Evolutionary conservation across 2,888 invertebrate genomes (phyloP).

Genomic region (Teinopalpus imperialis): DNA sequence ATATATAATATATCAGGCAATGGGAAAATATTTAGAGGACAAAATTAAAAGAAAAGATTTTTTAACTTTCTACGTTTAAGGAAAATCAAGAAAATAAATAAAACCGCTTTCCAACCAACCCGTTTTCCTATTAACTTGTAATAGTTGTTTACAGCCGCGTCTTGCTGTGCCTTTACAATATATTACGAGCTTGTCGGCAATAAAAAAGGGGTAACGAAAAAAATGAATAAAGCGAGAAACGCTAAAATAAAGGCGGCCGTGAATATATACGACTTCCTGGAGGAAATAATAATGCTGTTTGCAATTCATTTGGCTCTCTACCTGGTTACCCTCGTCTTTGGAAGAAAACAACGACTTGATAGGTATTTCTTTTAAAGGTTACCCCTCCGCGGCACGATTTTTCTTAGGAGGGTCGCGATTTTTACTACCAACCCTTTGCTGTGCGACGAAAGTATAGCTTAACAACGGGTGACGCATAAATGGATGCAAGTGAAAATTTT

Average conservation of each 20-base stretch:
- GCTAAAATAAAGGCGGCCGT: conserved; percentile 77
- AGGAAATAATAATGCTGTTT: conserved; percentile 83
- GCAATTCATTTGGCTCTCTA: conserved; percentile 81
- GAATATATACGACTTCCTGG: conserved; percentile 82
- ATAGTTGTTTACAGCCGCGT: conserved; percentile 78
- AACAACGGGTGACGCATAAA: conserved; percentile 47
- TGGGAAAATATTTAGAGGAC: too few relatives aligned
- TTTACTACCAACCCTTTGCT: conserved; percentile 74
- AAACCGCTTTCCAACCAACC: conserved; percentile 32
- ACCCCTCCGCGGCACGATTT: conserved; percentile 61
- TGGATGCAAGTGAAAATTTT: conserved; percentile 42
- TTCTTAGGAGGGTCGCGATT: conserved; percentile 67
- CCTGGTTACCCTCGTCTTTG: conserved; percentile 74
- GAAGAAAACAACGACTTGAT: conserved; percentile 66
- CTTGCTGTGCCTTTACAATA: conserved; percentile 76
- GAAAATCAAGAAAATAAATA: conserved; percentile 22
- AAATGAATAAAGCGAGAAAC: conserved; percentile 75
- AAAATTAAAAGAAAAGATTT: conserved; percentile 6
- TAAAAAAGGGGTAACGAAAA: conserved; percentile 77
- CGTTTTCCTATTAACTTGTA: conserved; percentile 69
- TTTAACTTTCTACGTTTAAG: conserved; percentile 12
- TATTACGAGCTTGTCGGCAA: conserved; percentile 77
- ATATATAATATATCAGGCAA: too few relatives aligned
- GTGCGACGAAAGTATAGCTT: conserved; percentile 68
- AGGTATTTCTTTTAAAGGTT: conserved; percentile 53